Evolutionary conservation across 1,140 invertebrate genomes (phyloP).

Genomic region (Coptotermes formosanus): DNA sequence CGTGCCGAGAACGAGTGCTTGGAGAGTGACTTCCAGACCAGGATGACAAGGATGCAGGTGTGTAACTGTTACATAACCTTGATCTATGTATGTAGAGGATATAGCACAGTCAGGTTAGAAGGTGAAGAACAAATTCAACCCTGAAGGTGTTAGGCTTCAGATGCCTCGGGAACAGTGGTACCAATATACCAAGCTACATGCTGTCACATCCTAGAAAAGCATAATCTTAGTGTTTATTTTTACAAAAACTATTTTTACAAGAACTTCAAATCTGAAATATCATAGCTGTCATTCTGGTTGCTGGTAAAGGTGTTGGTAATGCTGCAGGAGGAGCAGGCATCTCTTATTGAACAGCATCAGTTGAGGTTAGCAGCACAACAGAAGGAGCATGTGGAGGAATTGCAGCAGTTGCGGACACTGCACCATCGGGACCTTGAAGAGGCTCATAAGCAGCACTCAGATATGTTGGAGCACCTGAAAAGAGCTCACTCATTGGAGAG

Average conservation of each 20-base stretch:
- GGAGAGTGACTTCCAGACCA: not conserved
- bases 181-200: too few relatives aligned
- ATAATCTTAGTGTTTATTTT: too few relatives aligned
- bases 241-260: too few relatives aligned
- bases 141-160: too few relatives aligned
- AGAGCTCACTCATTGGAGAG: not conserved
- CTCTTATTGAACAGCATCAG: not conserved
- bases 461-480: slow-evolving; percentile 5
- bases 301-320: not conserved
- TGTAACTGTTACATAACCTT: too few relatives aligned
- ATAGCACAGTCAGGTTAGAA: too few relatives aligned
- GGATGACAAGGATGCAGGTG: not conserved
- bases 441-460: not conserved
- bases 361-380: not conserved
- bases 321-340: not conserved
- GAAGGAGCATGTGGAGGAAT: not conserved
- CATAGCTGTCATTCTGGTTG: too few relatives aligned
- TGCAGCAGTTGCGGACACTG: not conserved
- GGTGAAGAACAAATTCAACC: too few relatives aligned
- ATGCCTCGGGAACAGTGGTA: too few relatives aligned
- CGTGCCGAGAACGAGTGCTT: slow-evolving; percentile 12
- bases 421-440: not conserved
- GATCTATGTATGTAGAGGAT: too few relatives aligned
- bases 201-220: too few relatives aligned
- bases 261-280: too few relatives aligned